Base-by-base conservation (phyloP, 2,888 invertebrate genomes). In the Athetis lepigone region DNA sequence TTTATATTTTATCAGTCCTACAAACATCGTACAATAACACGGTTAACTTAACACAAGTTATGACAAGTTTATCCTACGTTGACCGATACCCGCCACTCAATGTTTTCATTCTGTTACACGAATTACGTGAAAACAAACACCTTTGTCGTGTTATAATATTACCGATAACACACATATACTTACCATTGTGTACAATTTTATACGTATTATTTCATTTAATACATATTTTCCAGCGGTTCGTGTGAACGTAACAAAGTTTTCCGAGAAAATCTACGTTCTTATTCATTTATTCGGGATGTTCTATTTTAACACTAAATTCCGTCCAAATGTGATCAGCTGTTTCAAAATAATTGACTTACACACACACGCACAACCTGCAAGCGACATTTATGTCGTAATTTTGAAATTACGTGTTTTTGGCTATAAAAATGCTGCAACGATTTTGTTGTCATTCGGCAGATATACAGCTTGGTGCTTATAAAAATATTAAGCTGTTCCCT, bases 101-200 rank as follows among this genome's bases (percentile, higher is more conserved):
- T 65, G 37, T 62, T 29, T 69, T 60, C 61, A 23, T 27, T 8
- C 16, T 13, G 39, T 52, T 43, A 23, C 36, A 8, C 16, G 4
- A n/a, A 33, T 61, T 61, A 19, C 42, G 42, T 37, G n/a, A 47
- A 42, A 61, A 46, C 36, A 61, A 70, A 47, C 27, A 37, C 18
- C 43, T 42, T 62, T 74, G 54, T 63, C 21, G 37, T 8, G 23
- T 51, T 61, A 23, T 37, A 37, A 25, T n/a, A 13, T 25, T 21
- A n/a, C 11, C 46, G 29, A 55, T 66, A 33, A 37, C 27, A 29
- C 13, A 45, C 25, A 16, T 13, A 11, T 13, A 11, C 33, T 13
- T 46, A 13, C 2, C 21, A 9, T 42, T 27, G 21, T 27, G n/a
- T 27, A 29, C 13, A 13, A 13, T 11, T 33, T 4, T 33, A 13